phyloP scores from a whole-genome alignment of 1,140 invertebrate species.

The Drosophila insularis region DNA sequence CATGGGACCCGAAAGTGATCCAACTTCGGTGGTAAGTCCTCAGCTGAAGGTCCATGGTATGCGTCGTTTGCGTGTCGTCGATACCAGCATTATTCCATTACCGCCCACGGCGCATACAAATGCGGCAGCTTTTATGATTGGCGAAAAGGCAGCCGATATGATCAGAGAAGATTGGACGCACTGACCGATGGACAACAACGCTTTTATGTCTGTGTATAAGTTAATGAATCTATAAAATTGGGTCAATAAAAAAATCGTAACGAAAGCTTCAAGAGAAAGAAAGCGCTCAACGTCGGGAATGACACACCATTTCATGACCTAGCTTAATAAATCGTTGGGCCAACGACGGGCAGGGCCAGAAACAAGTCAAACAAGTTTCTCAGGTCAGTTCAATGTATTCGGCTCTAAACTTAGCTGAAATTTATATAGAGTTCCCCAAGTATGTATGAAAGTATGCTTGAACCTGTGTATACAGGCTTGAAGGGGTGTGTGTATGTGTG shows the following conservation, averaged over 20 bases:
- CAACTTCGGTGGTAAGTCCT: slow-evolving; percentile 89
- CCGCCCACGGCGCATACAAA: slow-evolving; percentile 88
- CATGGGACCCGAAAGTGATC: slow-evolving; percentile 89
- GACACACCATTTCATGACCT: slow-evolving; percentile 47
- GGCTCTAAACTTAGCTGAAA: slow-evolving; percentile 8
- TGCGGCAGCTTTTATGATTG: slow-evolving; percentile 91
- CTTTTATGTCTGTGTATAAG: neutral
- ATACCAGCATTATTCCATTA: slow-evolving; percentile 89
- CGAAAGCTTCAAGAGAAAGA: slow-evolving; percentile 38
- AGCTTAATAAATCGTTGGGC: slow-evolving; percentile 44
- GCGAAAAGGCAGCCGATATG: slow-evolving; percentile 92
- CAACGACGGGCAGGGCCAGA: neutral
- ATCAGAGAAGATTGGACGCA: slow-evolving; percentile 86
- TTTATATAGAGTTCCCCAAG: slow-evolving; percentile 22
- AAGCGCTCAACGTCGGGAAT: neutral
- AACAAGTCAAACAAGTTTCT: slow-evolving; percentile 31
- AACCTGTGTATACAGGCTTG: neutral
- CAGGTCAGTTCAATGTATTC: slow-evolving; percentile 50
- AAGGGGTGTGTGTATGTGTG: slow-evolving; percentile 3
- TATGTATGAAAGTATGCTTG: slow-evolving; percentile 6
- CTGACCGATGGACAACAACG: neutral
- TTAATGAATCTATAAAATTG: slow-evolving; percentile 40
- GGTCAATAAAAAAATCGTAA: slow-evolving; percentile 63
- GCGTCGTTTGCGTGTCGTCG: slow-evolving; percentile 87
- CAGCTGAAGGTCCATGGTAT: slow-evolving; percentile 89